Conservation (phyloP, 1,140 invertebrate genomes). For the Pantala flavescens region DNA sequence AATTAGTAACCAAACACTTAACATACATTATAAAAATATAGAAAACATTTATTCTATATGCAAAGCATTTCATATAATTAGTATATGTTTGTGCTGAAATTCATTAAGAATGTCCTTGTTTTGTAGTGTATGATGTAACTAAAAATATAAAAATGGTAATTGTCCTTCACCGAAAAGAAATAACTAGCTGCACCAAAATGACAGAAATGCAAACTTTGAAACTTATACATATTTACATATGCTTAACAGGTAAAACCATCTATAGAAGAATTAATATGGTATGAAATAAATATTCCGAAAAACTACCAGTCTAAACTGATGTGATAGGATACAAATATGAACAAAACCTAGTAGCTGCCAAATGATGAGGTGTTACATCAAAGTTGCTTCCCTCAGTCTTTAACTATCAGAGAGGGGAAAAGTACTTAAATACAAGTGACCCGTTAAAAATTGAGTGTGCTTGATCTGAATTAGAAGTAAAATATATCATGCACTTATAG, state of each 20-base stretch:
- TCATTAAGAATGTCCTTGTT: background rate
- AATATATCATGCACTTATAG: too few species aligned
- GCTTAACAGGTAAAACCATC: too few species aligned
- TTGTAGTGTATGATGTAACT: background rate
- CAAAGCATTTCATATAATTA: background rate
- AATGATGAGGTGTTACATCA: background rate
- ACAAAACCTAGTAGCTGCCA: background rate
- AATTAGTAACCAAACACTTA: conserved; percentile 4
- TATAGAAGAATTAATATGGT: too few species aligned
- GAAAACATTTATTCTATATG: background rate
- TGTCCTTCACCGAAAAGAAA: background rate
- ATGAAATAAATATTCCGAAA: too few species aligned
- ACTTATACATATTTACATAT: background rate
- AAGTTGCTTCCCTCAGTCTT: background rate
- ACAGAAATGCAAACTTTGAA: background rate
- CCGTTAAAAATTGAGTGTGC: too few species aligned
- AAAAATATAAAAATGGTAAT: background rate
- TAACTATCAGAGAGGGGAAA: too few species aligned
- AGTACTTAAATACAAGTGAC: too few species aligned
- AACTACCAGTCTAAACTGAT: too few species aligned
- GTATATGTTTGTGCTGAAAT: background rate
- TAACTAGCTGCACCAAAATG: background rate
- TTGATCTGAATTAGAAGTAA: too few species aligned
- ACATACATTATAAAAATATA: conserved; percentile 1
- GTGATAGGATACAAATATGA: too few species aligned